Base-by-base conservation (phyloP, 2,797 vertebrate genomes). In the Oreonectes daqikongensis region DNA sequence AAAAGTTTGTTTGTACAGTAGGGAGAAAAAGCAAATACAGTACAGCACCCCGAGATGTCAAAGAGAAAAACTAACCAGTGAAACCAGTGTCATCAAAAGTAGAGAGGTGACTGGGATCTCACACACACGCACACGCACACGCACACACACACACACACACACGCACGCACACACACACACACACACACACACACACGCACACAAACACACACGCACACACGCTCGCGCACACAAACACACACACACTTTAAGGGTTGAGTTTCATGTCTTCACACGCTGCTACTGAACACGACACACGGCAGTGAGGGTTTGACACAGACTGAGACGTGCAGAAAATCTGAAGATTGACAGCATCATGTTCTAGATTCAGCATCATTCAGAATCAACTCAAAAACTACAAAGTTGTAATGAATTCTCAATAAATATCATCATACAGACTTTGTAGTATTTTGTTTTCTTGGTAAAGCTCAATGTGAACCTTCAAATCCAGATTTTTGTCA, bases 1-100 rank as follows among this genome's bases (percentile, higher is more conserved):
- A 78, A 83, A 81, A 73, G 88, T 87, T 85, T 91, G 83, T 94
- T 83, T 94, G 94, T 96, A 96, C 98, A 96, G 93, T 94, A 94
- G 95, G 90, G 89, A 94, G 94, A 89, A 95, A 95, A 95, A 94
- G 94, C 53, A 59, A 94, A 95, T 92, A 86, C 22, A 94, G 95
- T 95, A 92, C 92, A 93, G 92, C 92, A 94, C 95, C 95, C 88
- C 88, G 89, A 92, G 92, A 93, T 95, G 94, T 91, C 88, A 91
- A 88, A 91, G 85, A 92, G 14, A 8, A 26, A 35, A 70, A 9
- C 1, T 18, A 28, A 48, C 44, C 20, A 50, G 59, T 60, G 32
- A 59, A 61, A 35, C 57, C 70, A 72, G 32, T 42, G 68, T 57
- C 15, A 42, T 70, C 32, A 42, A 20, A 72, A 32, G 26, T 48